Base-by-base conservation (phyloP, 2,797 vertebrate genomes). In the Lutjanus campechanus region DNA sequence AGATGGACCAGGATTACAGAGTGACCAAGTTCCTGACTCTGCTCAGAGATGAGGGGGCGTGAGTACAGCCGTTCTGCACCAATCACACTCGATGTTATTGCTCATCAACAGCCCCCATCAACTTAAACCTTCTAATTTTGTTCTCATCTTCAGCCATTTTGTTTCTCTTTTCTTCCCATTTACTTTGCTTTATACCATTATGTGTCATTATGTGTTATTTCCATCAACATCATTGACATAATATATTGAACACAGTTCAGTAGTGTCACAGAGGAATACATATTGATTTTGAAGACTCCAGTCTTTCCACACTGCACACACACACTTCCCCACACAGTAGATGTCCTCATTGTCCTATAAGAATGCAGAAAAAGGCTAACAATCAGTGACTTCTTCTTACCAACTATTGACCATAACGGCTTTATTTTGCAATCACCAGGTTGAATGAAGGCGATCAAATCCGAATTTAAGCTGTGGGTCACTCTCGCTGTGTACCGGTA, bases 11-110 rank as follows among this genome's bases (percentile, higher is more conserved):
- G 49, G 97, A 98, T 43, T 98, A 99, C 90, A 96, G 98, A 70
- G 98, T 99, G 86, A 95, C 94, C 87, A 99, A 99, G 90, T 99
- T 99, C 91, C 89, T 99, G 90, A 93, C 97, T 64, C 97, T 99
- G 84, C 94, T 99, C 73, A 93, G 96, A 95, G 97, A 98, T 53
- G 97, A 99, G 95, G 97, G 97, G 88, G 94, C 96, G 98, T 99
- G 91, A 98, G 98, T 99, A 96, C 84, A 70, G 0, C 20, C 12
- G 2, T 43, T 74, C 59, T 40, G 77, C 83, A 54, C 82, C 65
- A n/a, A 12, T 69, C 19, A 47, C 72, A 25, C 56, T 41, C 53
- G 53, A 12, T 76, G 40, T 40, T 47, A 63, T 61, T 36, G 25
- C 40, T 44, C 20, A 12, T 7, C 47, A 29, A 8, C 46, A 22